These are phyloP conservation scores for Octopus bimaculoides DNA, from an alignment of 1,140 invertebrate genomes.

Conservation along the genomic window DNA sequence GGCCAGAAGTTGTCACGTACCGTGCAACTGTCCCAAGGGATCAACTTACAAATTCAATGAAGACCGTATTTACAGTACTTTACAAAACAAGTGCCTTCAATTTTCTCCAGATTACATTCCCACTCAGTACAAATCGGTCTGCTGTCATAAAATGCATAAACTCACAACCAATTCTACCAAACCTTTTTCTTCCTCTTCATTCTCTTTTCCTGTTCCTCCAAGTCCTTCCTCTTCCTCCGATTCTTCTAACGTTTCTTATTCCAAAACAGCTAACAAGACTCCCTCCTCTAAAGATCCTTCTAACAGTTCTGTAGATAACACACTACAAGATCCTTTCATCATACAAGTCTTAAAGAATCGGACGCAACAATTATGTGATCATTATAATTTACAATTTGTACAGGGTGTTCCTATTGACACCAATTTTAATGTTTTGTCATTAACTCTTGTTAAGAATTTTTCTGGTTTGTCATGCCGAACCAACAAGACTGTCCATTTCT, in stretches of 20 bases:
- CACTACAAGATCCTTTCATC: background rate
- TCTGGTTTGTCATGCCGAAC: constrained; percentile 61
- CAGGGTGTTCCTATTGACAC: constrained; percentile 19
- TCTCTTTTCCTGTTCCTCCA: background rate
- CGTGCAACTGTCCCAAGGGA: background rate
- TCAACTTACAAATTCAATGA: too few species aligned
- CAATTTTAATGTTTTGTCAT: constrained; percentile 19
- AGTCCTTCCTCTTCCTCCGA: background rate
- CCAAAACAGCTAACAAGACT: too few species aligned
- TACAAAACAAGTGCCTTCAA: background rate
- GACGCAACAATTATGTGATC: constrained; percentile 23
- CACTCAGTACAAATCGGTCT: background rate
- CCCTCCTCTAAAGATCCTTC: too few species aligned
- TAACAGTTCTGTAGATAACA: too few species aligned
- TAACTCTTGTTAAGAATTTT: constrained; percentile 32
- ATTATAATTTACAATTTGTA: constrained; percentile 27
- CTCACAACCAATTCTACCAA: too few species aligned
- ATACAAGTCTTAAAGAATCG: background rate
- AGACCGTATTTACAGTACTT: background rate
- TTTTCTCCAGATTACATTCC: background rate
- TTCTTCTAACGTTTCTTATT: background rate
- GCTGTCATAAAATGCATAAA: background rate
- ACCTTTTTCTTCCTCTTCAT: background rate
- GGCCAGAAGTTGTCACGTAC: background rate
- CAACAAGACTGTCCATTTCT: constrained; percentile 69